Percentiles rank a stretch among this genome's conserved stretches.
Evolutionary conservation across 2,113 vertebrate species (phyloP).

Genomic region (Coptodon bakossiorum): DNA sequence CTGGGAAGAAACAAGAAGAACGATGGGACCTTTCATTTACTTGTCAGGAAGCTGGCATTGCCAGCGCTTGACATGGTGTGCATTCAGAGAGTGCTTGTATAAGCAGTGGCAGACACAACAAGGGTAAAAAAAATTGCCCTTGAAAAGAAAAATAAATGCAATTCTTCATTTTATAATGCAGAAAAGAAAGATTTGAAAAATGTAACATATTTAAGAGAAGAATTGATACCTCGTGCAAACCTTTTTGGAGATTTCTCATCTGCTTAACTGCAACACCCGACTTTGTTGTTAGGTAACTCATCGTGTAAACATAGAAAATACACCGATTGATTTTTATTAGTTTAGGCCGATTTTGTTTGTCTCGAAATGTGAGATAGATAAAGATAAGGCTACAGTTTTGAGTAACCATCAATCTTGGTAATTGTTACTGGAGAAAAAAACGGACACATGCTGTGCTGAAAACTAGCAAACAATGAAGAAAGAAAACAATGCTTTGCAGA

Average conservation of each 20-base stretch:
- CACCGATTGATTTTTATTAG: background rate
- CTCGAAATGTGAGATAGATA: background rate
- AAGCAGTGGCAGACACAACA: slow-evolving; percentile 38
- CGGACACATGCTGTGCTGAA: background rate
- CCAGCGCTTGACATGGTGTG: slow-evolving; percentile 55
- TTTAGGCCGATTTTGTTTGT: background rate
- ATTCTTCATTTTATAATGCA: slow-evolving; percentile 12
- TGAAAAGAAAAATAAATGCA: slow-evolving; percentile 11
- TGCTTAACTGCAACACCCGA: background rate
- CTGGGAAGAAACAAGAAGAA: slow-evolving; percentile 68
- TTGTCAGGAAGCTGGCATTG: slow-evolving; percentile 61
- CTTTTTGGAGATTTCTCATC: background rate
- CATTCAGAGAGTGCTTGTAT: slow-evolving; percentile 49
- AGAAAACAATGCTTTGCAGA: background rate
- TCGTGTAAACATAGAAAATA: background rate
- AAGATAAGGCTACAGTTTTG: background rate
- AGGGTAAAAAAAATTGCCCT: slow-evolving; percentile 26
- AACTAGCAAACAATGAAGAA: background rate
- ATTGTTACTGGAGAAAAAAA: background rate
- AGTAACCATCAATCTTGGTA: background rate
- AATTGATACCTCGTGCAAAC: background rate
- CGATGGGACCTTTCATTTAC: slow-evolving; percentile 67
- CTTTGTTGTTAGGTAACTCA: background rate
- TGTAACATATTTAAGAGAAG: background rate
- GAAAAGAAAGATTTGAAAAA: background rate